Base-by-base conservation (phyloP, 2,888 invertebrate genomes). In the Ptilodon capucinus region DNA sequence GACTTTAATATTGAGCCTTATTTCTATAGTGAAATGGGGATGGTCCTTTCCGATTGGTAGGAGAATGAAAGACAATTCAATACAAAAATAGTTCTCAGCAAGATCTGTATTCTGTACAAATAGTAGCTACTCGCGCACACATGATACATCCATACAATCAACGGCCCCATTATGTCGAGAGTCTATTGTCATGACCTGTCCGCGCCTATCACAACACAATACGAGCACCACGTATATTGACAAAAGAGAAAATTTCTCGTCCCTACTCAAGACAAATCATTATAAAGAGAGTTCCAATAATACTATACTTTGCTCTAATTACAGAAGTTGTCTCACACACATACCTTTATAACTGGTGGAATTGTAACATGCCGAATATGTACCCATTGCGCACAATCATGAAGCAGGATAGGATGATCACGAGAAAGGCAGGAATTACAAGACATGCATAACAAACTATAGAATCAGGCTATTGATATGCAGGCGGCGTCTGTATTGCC, bases 101-200 rank as follows among this genome's bases (percentile, higher is more conserved):
- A 67, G 67, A 76, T 72, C 58, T 56, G 66, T 71, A 71, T 74
- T 72, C 58, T 56, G 66, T 71, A 71, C 74, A 71, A 74, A 75
- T 72, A 73, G 70, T 71, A 76, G 72, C 21, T 23, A 39, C 23
- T 23, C 13, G 70, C 78, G 74, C 80, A 79, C 76, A 79, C 68
- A 71, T 58, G 67, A 69, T 70, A 79, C 78, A 79, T 76, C 74
- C 77, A 75, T 74, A 85, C 83, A 86, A 86, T 89, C 86, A 86
- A 84, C 86, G 86, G 79, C 81, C 82, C 85, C 86, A 86, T 89
- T 90, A 83, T 81, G 82, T 82, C 79, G 81, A 81, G 79, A 81
- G 71, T 68, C 84, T 81, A 89, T 89, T 89, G 87, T 89, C 80
- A 78, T 78, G 79, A 85, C 74, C 82, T 81, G 81, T 79, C 84